Evolutionary conservation across 1,140 invertebrate species (phyloP).

Genomic region (Platyscapa corneri): DNA sequence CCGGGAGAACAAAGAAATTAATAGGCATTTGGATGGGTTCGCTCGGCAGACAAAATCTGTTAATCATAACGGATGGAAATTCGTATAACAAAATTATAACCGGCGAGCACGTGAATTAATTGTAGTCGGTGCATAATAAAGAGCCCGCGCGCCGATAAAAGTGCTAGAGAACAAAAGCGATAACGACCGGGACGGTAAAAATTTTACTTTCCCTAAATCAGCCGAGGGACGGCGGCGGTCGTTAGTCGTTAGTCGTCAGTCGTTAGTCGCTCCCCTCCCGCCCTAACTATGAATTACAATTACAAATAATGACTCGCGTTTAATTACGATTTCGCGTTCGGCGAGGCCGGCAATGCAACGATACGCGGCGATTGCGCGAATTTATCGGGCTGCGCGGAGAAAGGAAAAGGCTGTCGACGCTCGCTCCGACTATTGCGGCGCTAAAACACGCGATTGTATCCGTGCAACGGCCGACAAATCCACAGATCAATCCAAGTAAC

Average conservation of each 20-base stretch:
- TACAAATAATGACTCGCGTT: background rate
- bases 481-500: background rate
- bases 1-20: slow-evolving; percentile 40
- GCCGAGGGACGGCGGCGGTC: too few species aligned
- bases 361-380: too few species aligned
- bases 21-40: slow-evolving; percentile 20
- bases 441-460: too few species aligned
- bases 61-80: slow-evolving; percentile 29
- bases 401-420: too few species aligned
- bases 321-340: background rate
- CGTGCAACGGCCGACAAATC: background rate
- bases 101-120: background rate
- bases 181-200: background rate
- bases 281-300: background rate
- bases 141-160: background rate
- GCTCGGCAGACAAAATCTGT: slow-evolving; percentile 27
- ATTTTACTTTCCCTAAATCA: background rate
- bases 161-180: background rate
- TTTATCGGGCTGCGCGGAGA: background rate
- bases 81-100: background rate
- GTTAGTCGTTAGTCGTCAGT: too few species aligned
- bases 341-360: too few species aligned
- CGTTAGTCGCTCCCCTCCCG: too few species aligned
- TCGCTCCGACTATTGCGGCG: too few species aligned
- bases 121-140: background rate